Evolutionary conservation across 2,113 vertebrate species (phyloP).

Genomic region (Hymenochirus boettgeri): DNA sequence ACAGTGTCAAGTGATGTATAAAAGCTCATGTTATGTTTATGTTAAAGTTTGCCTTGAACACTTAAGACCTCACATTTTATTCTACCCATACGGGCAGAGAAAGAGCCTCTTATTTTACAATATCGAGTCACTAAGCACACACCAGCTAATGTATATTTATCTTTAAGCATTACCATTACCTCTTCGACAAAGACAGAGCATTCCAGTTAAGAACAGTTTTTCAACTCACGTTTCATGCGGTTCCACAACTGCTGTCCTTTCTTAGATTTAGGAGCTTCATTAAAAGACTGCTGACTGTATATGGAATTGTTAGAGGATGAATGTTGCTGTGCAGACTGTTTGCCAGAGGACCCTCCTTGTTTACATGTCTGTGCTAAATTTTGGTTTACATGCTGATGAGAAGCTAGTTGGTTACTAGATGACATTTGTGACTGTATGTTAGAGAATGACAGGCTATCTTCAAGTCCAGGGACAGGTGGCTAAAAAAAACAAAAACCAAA

Average conservation of each 20-base stretch:
- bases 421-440: conserved; percentile 49
- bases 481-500: conserved; percentile 18
- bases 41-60: no score
- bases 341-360: conserved; percentile 42
- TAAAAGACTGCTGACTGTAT: conserved; percentile 62
- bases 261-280: conserved; percentile 54
- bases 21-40: no score
- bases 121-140: no score
- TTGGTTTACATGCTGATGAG: conserved; percentile 49
- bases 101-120: no score
- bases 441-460: conserved; percentile 51
- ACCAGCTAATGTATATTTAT: no score
- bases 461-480: conserved; percentile 62
- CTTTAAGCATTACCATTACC: no score
- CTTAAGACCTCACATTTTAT: no score
- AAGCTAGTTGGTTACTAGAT: conserved; percentile 43
- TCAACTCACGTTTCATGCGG: conserved; percentile 67
- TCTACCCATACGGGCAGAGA: no score
- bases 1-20: no score
- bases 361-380: conserved; percentile 44
- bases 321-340: conserved; percentile 60
- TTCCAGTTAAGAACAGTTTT: no score
- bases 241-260: conserved; percentile 80
- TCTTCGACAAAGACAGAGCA: no score
- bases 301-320: conserved; percentile 56